Evolutionary conservation across 2,113 vertebrate genomes (phyloP), one percentile per base, ranked within the genome.

Genomic region (Cephalopholis sonnerati): DNA sequence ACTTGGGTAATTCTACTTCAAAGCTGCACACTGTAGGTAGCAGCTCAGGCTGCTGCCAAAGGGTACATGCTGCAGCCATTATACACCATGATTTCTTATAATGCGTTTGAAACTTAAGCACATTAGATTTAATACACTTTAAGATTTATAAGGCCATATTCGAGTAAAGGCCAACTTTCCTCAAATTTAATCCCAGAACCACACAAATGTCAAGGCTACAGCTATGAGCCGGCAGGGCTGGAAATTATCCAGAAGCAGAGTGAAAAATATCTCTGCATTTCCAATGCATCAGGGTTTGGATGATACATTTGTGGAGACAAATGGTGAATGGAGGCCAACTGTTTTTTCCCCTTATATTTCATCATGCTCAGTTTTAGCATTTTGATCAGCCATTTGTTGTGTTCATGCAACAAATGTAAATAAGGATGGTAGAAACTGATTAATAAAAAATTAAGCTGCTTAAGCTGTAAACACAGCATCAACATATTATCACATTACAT

Each of bases 151-250:
- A 68, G 69, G 81, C 59, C 46, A 67, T 5, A 3, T 59, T 18
- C 4, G 2, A 77, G 70, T 81, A 24, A 89, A 88, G 83, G 70
- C 32, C 70, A 88, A 66, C 73, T 88, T 72, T 85, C 27, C 64
- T 63, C 36, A 73, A 74, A 81, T 84, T 24, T 71, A 62, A 90
- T 91, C 74, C 74, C 65, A 59, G 24, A 84, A 61, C 55, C 67
- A 69, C 58, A 70, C 71, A 83, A 83, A 90, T 83, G 84, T 83
- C 81, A 24, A 79, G 66, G 77, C 68, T 51, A 57, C 39, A 51
- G 32, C 77, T 71, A 48, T 13, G 32, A 77, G 84, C 53, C 15
- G 3, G 29, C 77, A 44, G 32, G 36, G 64, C 70, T 66, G 67
- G 70, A 81, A 89, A 77, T 74, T 32, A 48, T 79, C 59, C 61